Evolutionary conservation across 2,113 vertebrate species (phyloP).

Genomic region (Etheostoma spectabile): DNA sequence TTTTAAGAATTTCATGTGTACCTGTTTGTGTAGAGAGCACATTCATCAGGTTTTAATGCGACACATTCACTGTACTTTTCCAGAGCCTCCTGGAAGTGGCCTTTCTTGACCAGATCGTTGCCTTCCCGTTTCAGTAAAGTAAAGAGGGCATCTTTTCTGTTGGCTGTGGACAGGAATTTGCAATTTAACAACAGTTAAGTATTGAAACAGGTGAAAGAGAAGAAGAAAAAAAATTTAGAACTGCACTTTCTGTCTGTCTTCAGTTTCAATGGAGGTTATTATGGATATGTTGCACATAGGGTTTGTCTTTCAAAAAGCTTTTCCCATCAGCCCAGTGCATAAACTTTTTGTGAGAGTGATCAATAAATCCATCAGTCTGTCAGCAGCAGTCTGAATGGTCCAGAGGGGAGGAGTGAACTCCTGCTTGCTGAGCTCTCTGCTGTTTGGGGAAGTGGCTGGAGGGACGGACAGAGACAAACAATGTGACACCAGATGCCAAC

Average conservation of each 20-base stretch:
- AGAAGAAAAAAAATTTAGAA: neutral
- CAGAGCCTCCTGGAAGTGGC: slow-evolving; percentile 87
- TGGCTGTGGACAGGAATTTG: slow-evolving; percentile 61
- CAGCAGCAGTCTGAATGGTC: slow-evolving; percentile 24
- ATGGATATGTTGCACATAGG: neutral
- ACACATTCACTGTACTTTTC: slow-evolving; percentile 92
- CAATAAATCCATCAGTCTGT: slow-evolving; percentile 39
- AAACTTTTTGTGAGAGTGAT: slow-evolving; percentile 22
- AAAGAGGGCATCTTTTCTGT: slow-evolving; percentile 84
- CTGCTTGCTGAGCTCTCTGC: slow-evolving; percentile 44
- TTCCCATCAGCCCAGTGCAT: neutral
- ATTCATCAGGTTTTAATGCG: slow-evolving; percentile 87
- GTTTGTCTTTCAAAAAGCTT: slow-evolving; percentile 21
- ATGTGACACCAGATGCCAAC: neutral
- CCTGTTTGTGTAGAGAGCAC: slow-evolving; percentile 95
- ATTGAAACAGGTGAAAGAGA: neutral
- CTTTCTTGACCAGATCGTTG: slow-evolving; percentile 89
- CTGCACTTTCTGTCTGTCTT: neutral
- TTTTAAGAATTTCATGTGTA: slow-evolving; percentile 60
- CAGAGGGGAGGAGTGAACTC: slow-evolving; percentile 24
- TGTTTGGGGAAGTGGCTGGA: neutral
- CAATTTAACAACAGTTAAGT: neutral
- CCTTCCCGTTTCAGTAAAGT: slow-evolving; percentile 89
- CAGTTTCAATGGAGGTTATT: neutral
- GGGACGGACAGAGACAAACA: neutral